Evolutionary conservation across 2,797 vertebrate species (phyloP), one percentile per base, ranked within the genome.

Genomic region (Mus minutoides): DNA sequence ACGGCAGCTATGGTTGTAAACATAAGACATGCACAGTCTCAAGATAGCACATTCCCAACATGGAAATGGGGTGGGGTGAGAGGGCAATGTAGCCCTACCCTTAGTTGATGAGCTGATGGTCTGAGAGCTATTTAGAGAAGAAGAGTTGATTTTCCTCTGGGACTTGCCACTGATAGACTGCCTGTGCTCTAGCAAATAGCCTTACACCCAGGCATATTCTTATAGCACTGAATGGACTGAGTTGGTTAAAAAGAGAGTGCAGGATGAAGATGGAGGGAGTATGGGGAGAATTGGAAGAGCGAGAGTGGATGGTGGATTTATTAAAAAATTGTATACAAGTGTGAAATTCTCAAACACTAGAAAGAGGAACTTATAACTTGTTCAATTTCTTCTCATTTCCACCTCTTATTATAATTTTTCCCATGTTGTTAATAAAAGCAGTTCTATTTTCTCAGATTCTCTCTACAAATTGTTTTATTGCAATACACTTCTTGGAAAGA

Each of bases 391-490:
- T 22, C 2, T 54, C 11, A 58, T 4, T 88, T 87, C 16, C 6
- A 83, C 40, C 24, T 69, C 14, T 31, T 37, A 34, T 85, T 67
- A 0, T n/a, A 86, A 80, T 91, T 93, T 94, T 58, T 14, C 46
- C n/a, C 69, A 69, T 80, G 46, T 83, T 87, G 16, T 89, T 93
- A 89, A 17, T 11, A 87, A 60, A 91, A 71, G n/a, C n/a, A 40
- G 24, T 24, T 69, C 21, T 83, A 49, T 79, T 69, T 92, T 91
- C 56, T 78, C 46, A 62, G n/a, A 64, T 78, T 5, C 37, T 84
- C 22, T 91, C 64, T 64, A 31, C 64, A 93, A 80, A 92, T 58
- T 78, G 24, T 87, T 76, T 93, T 88, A 88, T 8, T 40, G 67
- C n/a, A n/a, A 34, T 16, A 84, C n/a, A 88, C 31, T 76, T 87